Percentiles rank a stretch among this genome's conserved stretches.
These are phyloP conservation scores for Hirundo rustica DNA, from an alignment of 2,797 vertebrate genomes.

Conservation along the genomic window DNA sequence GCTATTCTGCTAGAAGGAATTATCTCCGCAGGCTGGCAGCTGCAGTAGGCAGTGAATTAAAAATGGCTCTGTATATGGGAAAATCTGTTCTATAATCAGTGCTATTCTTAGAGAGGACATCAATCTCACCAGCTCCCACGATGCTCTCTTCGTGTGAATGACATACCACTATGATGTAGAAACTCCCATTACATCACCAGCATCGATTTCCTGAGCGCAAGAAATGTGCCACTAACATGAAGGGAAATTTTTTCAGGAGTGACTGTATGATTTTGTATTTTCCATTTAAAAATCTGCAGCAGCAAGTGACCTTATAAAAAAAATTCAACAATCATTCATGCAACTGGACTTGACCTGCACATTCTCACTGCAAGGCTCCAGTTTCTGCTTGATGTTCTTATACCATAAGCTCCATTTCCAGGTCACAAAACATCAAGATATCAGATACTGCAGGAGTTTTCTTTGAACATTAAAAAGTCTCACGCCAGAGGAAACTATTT, in stretches of 20 bases:
- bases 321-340: background rate
- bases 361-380: background rate
- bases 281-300: constrained; percentile 17
- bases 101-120: constrained; percentile 84
- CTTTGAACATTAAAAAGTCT: constrained; percentile 40
- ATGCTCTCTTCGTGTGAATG: constrained; percentile 69
- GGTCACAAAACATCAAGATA: constrained; percentile 34
- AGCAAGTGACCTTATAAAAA: background rate
- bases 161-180: constrained; percentile 76
- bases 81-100: constrained; percentile 83
- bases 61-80: constrained; percentile 84
- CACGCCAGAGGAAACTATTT: constrained; percentile 22
- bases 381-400: constrained; percentile 13
- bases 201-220: constrained; percentile 43
- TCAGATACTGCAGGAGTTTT: background rate
- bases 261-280: background rate
- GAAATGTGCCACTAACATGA: background rate
- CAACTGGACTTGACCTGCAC: constrained; percentile 22
- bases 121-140: constrained; percentile 75
- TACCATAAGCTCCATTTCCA: background rate
- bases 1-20: constrained; percentile 83
- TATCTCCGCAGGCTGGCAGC: constrained; percentile 82
- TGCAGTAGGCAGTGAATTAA: constrained; percentile 85
- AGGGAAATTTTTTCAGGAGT: background rate
- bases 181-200: constrained; percentile 76